These are phyloP conservation scores for Drosophila trapezifrons DNA, from an alignment of 1,140 invertebrate genomes.

Conservation along the genomic window DNA sequence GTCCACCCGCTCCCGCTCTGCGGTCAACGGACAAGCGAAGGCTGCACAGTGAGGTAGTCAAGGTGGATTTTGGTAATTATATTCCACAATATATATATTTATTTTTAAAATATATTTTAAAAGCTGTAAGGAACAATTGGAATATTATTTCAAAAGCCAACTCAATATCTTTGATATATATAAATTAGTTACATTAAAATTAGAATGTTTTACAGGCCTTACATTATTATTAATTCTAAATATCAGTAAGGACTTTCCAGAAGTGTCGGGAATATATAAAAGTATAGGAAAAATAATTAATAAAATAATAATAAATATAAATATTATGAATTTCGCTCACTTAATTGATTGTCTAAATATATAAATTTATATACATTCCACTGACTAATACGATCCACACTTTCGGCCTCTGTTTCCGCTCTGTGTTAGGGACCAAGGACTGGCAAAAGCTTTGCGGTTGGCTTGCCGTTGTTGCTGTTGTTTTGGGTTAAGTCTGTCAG, in stretches of 20 bases:
- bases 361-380: background rate
- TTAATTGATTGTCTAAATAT: background rate
- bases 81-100: background rate
- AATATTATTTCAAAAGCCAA: no score
- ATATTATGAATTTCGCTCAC: no score
- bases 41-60: slow-evolving; percentile 3
- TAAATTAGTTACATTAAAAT: background rate
- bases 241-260: no score
- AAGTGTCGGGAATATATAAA: no score
- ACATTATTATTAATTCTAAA: background rate
- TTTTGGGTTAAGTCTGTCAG: slow-evolving; percentile 28
- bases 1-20: background rate
- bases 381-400: background rate
- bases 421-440: slow-evolving; percentile 15
- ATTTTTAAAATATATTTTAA: background rate
- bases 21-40: slow-evolving; percentile 15
- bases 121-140: no score
- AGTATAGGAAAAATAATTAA: no score
- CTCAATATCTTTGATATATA: no score
- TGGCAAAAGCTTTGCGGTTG: slow-evolving; percentile 54
- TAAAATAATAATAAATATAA: no score
- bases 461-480: slow-evolving; percentile 7
- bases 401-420: background rate
- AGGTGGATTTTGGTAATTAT: background rate
- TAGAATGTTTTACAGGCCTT: background rate